Evolutionary conservation across 2,888 invertebrate genomes (phyloP).

Genomic region (Chrysolina oricalcia): DNA sequence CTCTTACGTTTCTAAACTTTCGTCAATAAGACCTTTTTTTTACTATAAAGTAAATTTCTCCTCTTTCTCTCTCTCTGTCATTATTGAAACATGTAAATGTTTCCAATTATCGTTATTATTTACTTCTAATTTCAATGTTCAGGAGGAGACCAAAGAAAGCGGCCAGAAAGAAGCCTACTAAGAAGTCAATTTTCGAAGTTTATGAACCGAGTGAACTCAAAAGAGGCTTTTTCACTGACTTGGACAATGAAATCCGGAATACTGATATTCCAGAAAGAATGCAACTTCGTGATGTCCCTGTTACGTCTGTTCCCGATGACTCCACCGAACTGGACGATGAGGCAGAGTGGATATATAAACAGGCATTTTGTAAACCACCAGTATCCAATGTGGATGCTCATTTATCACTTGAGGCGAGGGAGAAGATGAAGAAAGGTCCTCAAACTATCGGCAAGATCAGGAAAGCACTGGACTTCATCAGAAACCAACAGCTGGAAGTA

Average conservation of each 20-base stretch:
- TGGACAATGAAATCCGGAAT: conserved; percentile 92
- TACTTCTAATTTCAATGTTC: background rate
- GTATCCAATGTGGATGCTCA: conserved; percentile 85
- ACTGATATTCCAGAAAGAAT: conserved; percentile 94
- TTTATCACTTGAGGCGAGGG: conserved; percentile 73
- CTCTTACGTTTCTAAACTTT: too few species aligned
- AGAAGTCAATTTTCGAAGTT: conserved; percentile 92
- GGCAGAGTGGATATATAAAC: conserved; percentile 96
- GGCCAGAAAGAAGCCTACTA: conserved; percentile 83
- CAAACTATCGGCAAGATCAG: conserved; percentile 91
- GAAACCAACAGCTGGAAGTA: conserved; percentile 95
- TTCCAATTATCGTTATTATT: background rate
- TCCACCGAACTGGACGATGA: conserved; percentile 94
- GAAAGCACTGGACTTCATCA: conserved; percentile 95
- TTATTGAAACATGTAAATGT: background rate
- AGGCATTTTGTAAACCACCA: conserved; percentile 88
- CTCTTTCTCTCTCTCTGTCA: too few species aligned
- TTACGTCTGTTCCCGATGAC: conserved; percentile 86
- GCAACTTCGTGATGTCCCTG: conserved; percentile 91
- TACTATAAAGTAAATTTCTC: too few species aligned
- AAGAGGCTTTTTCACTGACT: conserved; percentile 94
- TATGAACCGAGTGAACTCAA: conserved; percentile 98
- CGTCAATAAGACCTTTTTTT: too few species aligned
- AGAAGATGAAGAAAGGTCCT: conserved; percentile 78
- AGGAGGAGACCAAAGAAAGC: conserved; percentile 82